Evolutionary conservation across 2,113 vertebrate genomes (phyloP).

Genomic region (Rhynchopsitta pachyrhyncha): DNA sequence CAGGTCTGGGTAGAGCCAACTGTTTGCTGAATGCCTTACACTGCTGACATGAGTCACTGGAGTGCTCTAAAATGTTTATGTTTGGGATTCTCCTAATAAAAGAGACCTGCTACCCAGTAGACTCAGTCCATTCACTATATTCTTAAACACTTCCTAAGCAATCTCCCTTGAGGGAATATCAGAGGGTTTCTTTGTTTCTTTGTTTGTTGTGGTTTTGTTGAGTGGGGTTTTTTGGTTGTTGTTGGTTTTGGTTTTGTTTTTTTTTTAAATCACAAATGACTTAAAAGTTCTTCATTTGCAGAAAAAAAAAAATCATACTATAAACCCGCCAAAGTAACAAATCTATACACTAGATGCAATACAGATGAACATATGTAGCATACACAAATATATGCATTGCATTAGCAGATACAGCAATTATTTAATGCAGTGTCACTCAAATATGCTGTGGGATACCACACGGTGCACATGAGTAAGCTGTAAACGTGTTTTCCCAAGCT

Average conservation of each 20-base stretch:
- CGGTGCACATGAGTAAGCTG: not conserved
- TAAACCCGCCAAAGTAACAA: not conserved
- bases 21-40: not conserved
- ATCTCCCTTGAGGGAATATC: not conserved
- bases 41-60: not conserved
- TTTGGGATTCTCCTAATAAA: not conserved
- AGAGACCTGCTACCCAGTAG: not conserved
- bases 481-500: not conserved
- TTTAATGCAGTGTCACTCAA: not conserved
- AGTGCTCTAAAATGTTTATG: not conserved
- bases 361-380: not conserved
- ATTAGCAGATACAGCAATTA: not conserved
- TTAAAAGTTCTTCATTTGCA: not conserved
- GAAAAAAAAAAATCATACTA: fast-evolving
- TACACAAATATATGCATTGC: not conserved
- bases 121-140: not conserved
- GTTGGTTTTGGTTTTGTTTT: not conserved
- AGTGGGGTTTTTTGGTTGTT: not conserved
- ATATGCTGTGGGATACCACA: not conserved
- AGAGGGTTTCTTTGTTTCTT: not conserved
- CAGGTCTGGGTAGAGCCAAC: not conserved
- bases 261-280: not conserved
- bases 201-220: not conserved
- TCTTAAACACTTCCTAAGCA: not conserved
- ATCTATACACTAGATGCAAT: not conserved